These are phyloP conservation scores for Chromoteleia sp. DNA, from an alignment of 2,888 invertebrate genomes.

Conservation along the genomic window DNA sequence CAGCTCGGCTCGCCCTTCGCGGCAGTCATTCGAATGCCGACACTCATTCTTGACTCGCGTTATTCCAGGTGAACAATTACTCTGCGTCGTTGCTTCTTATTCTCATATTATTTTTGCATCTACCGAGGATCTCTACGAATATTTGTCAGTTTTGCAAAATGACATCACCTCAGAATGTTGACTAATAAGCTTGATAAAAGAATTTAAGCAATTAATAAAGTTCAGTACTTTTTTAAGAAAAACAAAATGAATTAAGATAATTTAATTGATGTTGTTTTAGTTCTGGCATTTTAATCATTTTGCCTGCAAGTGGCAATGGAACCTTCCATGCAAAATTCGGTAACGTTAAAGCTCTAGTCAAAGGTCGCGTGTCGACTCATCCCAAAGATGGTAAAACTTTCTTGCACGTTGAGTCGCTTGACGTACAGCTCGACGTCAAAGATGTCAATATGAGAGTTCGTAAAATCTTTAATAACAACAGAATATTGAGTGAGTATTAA, in stretches of 20 bases:
- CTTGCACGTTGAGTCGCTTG: constrained; percentile 87
- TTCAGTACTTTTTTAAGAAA: not conserved
- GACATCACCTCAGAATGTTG: not conserved
- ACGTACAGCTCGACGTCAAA: constrained; percentile 87
- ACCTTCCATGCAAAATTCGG: constrained; percentile 89
- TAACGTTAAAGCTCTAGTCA: constrained; percentile 87
- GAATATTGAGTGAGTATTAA: constrained; percentile 88
- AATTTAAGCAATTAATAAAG: not conserved
- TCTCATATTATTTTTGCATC: constrained; percentile 1
- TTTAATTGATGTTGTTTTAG: constrained; percentile 80
- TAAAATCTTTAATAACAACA: constrained; percentile 89
- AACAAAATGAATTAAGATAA: not conserved
- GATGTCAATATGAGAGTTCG: constrained; percentile 88
- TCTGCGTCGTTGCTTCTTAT: constrained; percentile 24
- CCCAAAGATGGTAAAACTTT: constrained; percentile 85
- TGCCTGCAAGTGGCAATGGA: constrained; percentile 90
- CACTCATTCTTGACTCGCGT: constrained; percentile 88
- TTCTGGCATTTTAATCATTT: constrained; percentile 89
- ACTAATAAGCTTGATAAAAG: too few species aligned
- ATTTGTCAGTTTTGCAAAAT: constrained; percentile 7
- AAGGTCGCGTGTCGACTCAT: constrained; percentile 86
- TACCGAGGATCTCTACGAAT: constrained; percentile 9
- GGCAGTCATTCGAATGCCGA: constrained; percentile 88
- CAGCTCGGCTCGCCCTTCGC: constrained; percentile 88
- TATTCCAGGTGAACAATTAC: constrained; percentile 85